These are phyloP conservation scores for Lota lota DNA, from an alignment of 2,113 vertebrate species.

Conservation along the genomic window DNA sequence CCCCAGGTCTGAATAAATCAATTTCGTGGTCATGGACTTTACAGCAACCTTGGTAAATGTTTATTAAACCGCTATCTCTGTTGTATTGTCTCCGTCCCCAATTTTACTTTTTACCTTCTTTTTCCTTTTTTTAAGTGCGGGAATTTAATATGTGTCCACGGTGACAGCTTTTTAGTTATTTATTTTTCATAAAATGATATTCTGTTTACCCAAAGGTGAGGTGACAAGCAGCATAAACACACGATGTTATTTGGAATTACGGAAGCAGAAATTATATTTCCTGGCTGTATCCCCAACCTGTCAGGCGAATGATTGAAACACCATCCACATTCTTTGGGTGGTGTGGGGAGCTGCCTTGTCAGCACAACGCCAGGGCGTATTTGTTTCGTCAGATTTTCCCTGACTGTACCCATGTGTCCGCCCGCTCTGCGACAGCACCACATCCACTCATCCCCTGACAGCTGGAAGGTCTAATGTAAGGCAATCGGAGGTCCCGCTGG, in stretches of 20 bases:
- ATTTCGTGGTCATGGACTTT: no score
- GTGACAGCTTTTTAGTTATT: no score
- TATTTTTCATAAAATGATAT: no score
- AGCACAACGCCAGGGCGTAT: conserved; percentile 60
- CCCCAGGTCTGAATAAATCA: no score
- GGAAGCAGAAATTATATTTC: neutral
- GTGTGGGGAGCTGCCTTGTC: conserved; percentile 41
- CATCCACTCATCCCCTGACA: conserved; percentile 64
- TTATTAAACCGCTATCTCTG: no score
- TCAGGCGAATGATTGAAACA: conserved; percentile 62
- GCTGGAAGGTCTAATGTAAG: conserved; percentile 48
- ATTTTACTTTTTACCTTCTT: no score
- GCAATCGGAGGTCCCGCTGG: conserved; percentile 48
- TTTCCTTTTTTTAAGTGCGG: no score
- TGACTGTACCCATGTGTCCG: conserved; percentile 38
- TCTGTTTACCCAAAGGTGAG: no score
- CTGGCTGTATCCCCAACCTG: conserved; percentile 35
- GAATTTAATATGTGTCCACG: no score
- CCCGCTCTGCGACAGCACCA: conserved; percentile 35
- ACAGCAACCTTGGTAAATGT: no score
- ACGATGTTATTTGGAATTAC: neutral
- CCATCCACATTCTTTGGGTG: conserved; percentile 50
- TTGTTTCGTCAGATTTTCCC: conserved; percentile 68
- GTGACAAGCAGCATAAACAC: neutral
- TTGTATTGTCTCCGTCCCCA: no score